phyloP scores from a whole-genome alignment of 2,797 vertebrate species.

The Coluber constrictor region DNA sequence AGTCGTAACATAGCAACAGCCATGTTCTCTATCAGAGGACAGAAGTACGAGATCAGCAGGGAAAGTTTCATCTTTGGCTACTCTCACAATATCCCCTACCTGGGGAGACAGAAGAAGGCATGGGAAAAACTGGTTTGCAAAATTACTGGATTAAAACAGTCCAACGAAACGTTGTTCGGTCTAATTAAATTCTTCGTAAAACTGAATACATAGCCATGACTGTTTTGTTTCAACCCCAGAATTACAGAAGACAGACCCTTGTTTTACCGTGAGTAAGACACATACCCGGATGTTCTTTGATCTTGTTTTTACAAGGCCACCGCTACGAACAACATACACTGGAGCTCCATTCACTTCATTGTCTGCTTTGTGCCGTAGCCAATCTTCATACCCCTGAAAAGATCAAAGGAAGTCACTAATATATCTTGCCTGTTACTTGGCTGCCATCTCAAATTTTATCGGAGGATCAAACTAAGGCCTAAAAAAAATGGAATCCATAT shows the following conservation, averaged over 20 bases:
- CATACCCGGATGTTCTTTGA: conserved; percentile 97
- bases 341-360: conserved; percentile 97
- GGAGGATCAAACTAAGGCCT: neutral
- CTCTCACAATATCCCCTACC: conserved; percentile 98
- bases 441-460: neutral
- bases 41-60: conserved; percentile 91
- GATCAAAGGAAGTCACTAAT: conserved; percentile 15
- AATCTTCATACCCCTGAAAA: conserved; percentile 93
- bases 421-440: neutral
- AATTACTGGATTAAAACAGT: neutral
- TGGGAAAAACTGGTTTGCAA: neutral
- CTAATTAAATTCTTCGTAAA: neutral
- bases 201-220: neutral
- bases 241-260: neutral
- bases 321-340: conserved; percentile 95
- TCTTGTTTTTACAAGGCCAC: conserved; percentile 94
- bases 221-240: neutral
- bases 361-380: conserved; percentile 96
- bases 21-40: conserved; percentile 88
- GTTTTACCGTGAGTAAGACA: neutral
- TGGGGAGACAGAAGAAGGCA: conserved; percentile 46
- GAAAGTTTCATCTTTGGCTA: conserved; percentile 99
- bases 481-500: neutral
- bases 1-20: conserved; percentile 95
- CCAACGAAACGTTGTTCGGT: neutral